Conservation (phyloP, 2,888 invertebrate species). For the Onthophagus sagittarius region DNA sequence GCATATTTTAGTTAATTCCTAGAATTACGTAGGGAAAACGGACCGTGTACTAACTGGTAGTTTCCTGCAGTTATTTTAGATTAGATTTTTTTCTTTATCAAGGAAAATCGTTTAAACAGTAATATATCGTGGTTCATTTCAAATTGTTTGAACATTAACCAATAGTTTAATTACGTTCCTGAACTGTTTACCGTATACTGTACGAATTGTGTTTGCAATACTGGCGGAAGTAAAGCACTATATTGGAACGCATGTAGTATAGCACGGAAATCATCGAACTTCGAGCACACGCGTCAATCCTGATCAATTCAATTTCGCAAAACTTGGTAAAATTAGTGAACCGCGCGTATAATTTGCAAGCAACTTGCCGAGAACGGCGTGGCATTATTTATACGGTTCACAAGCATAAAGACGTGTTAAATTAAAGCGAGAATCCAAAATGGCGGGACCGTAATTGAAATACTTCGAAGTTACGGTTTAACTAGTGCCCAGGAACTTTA, state of each 20-base stretch:
- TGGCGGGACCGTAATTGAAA: constrained; percentile 11
- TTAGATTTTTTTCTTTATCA: no score
- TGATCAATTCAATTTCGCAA: background rate
- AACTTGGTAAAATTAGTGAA: background rate
- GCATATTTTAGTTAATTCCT: constrained; percentile 10
- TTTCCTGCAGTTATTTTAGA: background rate
- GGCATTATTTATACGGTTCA: constrained; percentile 12
- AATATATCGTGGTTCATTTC: no score
- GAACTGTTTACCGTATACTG: background rate
- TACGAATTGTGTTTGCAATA: background rate
- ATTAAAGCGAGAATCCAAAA: constrained; percentile 12
- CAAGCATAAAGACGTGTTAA: constrained; percentile 5
- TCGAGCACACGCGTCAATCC: background rate
- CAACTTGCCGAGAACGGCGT: background rate
- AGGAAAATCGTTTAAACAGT: no score
- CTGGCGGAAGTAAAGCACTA: background rate
- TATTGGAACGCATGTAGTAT: background rate
- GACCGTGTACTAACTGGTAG: background rate
- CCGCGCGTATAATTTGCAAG: background rate
- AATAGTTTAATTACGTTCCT: background rate
- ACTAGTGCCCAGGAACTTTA: constrained; percentile 8
- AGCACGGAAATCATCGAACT: background rate
- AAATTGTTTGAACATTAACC: background rate
- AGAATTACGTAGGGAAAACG: background rate
- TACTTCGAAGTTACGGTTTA: constrained; percentile 13